Base-by-base conservation (phyloP, 1,140 invertebrate genomes). In the Euschistus heros region DNA sequence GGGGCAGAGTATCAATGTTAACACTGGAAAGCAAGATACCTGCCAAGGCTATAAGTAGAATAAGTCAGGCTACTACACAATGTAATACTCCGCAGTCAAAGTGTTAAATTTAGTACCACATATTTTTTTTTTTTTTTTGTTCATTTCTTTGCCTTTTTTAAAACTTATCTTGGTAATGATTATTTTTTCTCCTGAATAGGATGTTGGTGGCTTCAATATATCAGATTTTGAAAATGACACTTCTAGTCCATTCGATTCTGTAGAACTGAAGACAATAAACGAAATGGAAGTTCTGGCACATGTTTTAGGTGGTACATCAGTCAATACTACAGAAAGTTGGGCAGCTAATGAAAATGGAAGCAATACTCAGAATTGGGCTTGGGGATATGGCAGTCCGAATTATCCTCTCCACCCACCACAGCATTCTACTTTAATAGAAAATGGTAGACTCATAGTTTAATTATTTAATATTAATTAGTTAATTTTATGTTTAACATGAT, bases 241-340 rank as follows among this genome's bases (percentile, higher is more conserved):
- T 59, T 91, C 89, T 18, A 92, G 88, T 74, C 91, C 91, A 0
- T 94, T 93, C 77, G 91, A 94, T 78, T 90, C 91, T 78, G 84
- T 92, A 75, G 90, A 91, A 78, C 73, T 94, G 30, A 92, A 93
- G 76, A 91, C 89, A 44, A 88, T 94, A 50, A 92, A 94, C 76
- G 90, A 92, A 74, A 83, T 92, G 78, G 89, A 92, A 75, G 84
- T 91, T 74, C 76, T 94, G 54, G 89, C 89, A 6, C 84, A 89
- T 75, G 82, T 88, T 27, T 70, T 83, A 24, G 68, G 67, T 30
- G 61, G 55, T 13, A 67, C 69, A 54, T 70, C 71, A 57, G 33
- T 57, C 60, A 50, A 50, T 50, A 20, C 47, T 50, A 6, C 18
- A 57, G 54, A 57, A 17, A 57, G 15, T 24, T 57, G 54, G 54